Evolutionary conservation across 1,140 invertebrate species (phyloP).

Genomic region (Drosophila nebulosa): DNA sequence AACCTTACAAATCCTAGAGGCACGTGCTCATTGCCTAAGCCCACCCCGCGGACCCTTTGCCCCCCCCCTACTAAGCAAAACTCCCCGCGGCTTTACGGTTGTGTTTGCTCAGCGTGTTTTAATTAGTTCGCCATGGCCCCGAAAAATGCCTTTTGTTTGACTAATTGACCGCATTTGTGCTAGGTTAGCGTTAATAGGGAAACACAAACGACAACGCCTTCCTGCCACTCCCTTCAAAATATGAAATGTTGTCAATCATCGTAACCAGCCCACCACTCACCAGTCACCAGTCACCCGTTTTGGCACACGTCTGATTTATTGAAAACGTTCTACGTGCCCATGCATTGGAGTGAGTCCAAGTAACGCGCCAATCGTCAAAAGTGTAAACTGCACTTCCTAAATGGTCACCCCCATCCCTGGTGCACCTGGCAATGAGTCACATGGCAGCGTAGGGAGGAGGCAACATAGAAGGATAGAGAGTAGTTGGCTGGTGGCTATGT

Average conservation of each 20-base stretch:
- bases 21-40: slow-evolving; percentile 56
- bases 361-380: slow-evolving; percentile 9
- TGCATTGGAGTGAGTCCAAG: slow-evolving; percentile 7
- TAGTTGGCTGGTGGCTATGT: background rate
- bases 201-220: background rate
- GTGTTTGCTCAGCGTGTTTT: slow-evolving; percentile 71
- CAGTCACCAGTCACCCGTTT: slow-evolving; percentile 15
- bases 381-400: slow-evolving; percentile 22
- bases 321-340: slow-evolving; percentile 40
- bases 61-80: background rate
- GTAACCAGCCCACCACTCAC: background rate
- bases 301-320: slow-evolving; percentile 61
- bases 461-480: background rate
- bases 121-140: slow-evolving; percentile 53
- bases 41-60: slow-evolving; percentile 5
- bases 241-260: slow-evolving; percentile 51
- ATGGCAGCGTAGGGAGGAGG: background rate
- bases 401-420: background rate
- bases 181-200: slow-evolving; percentile 6
- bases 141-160: slow-evolving; percentile 49
- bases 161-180: slow-evolving; percentile 67
- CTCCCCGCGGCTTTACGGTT: background rate
- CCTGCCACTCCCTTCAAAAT: background rate
- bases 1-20: slow-evolving; percentile 56
- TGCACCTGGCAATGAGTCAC: background rate